Evolutionary conservation across 1,140 invertebrate species (phyloP).

Genomic region (Zaprionus capensis): DNA sequence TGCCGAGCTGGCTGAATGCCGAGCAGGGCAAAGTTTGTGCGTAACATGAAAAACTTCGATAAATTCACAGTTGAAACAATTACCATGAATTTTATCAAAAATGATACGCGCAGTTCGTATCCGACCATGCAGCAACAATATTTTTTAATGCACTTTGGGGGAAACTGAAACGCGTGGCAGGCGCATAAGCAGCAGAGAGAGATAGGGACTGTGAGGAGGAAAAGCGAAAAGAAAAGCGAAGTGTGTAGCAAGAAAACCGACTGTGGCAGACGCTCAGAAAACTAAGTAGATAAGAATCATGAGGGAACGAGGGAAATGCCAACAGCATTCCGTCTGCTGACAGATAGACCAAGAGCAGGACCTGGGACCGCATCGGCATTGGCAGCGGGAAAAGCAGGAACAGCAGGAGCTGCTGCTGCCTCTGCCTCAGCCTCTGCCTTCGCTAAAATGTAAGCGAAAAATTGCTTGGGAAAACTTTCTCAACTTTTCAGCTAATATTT

Average conservation of each 20-base stretch:
- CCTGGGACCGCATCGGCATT: slow-evolving; percentile 1
- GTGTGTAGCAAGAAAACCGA: slow-evolving; percentile 45
- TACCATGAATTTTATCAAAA: slow-evolving; percentile 83
- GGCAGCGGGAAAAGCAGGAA: slow-evolving; percentile 15
- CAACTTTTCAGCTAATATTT: slow-evolving; percentile 83
- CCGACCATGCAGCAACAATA: slow-evolving; percentile 83
- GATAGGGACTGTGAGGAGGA: not conserved
- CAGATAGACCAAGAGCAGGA: slow-evolving; percentile 72
- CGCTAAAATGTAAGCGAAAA: slow-evolving; percentile 80
- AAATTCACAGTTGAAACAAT: slow-evolving; percentile 83
- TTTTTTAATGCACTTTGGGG: slow-evolving; percentile 83
- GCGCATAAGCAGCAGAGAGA: not conserved
- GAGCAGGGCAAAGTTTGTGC: slow-evolving; percentile 72
- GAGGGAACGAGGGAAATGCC: slow-evolving; percentile 58
- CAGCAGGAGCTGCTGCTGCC: slow-evolving; percentile 33
- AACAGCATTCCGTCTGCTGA: slow-evolving; percentile 65
- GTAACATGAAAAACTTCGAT: slow-evolving; percentile 82
- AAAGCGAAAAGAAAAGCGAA: slow-evolving; percentile 28
- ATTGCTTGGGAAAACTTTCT: slow-evolving; percentile 83
- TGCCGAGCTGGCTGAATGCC: slow-evolving; percentile 38
- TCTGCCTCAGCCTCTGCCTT: slow-evolving; percentile 1
- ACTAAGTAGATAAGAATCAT: slow-evolving; percentile 74
- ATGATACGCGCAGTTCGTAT: slow-evolving; percentile 81
- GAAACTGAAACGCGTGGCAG: slow-evolving; percentile 71
- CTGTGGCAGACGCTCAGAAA: slow-evolving; percentile 49